Conservation (phyloP, 2,888 invertebrate genomes). For the Zootermopsis nevadensis region DNA sequence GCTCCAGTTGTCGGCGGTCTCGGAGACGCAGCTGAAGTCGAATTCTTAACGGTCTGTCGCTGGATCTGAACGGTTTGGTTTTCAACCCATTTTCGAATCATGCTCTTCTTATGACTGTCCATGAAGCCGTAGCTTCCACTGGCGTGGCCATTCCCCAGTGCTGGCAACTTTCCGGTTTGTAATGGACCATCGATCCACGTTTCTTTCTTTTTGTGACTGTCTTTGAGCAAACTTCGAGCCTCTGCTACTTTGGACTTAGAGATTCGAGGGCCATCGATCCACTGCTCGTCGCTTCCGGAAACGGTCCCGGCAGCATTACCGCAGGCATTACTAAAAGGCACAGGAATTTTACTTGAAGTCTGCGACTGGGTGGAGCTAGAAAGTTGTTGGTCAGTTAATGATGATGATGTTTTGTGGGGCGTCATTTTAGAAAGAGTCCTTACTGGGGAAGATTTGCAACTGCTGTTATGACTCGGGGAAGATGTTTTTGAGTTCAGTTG, state of each 20-base stretch:
- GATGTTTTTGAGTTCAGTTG: slow-evolving; percentile 32
- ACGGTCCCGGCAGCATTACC: slow-evolving; percentile 58
- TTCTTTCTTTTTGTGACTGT: slow-evolving; percentile 84
- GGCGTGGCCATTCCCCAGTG: slow-evolving; percentile 61
- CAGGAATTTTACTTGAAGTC: slow-evolving; percentile 42
- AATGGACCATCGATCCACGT: slow-evolving; percentile 97
- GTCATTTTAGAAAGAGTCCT: slow-evolving; percentile 27
- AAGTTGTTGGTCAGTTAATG: background rate
- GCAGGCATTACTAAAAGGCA: slow-evolving; percentile 35
- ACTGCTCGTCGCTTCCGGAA: slow-evolving; percentile 85
- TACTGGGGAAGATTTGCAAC: slow-evolving; percentile 47
- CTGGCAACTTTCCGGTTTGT: slow-evolving; percentile 66
- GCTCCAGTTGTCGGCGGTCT: slow-evolving; percentile 53
- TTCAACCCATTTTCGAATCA: slow-evolving; percentile 94
- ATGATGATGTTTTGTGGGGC: slow-evolving; percentile 27
- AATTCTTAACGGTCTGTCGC: slow-evolving; percentile 50
- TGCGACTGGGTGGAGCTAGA: slow-evolving; percentile 15
- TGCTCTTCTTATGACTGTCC: slow-evolving; percentile 92
- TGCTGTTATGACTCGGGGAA: slow-evolving; percentile 39
- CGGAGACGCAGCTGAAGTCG: slow-evolving; percentile 42
- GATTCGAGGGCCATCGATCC: slow-evolving; percentile 96
- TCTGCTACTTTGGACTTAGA: slow-evolving; percentile 83
- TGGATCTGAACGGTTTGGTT: slow-evolving; percentile 88
- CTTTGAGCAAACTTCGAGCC: slow-evolving; percentile 82
- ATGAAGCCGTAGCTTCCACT: slow-evolving; percentile 84